These are phyloP conservation scores for Pterostichus madidus DNA, from an alignment of 2,888 invertebrate species.

Conservation along the genomic window DNA sequence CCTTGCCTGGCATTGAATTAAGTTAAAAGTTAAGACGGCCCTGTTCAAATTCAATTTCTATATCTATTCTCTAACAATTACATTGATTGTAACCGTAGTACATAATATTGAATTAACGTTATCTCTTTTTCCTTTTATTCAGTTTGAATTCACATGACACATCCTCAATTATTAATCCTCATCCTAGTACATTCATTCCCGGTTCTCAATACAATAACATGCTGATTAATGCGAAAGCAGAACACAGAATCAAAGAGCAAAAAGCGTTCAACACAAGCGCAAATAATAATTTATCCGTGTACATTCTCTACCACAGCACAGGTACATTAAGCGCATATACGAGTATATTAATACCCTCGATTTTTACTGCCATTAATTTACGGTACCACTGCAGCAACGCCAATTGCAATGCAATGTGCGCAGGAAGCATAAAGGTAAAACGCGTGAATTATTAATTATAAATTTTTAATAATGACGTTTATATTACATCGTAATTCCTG, in stretches of 20 bases:
- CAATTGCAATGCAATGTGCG: slow-evolving; percentile 20
- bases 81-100: background rate
- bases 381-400: slow-evolving; percentile 17
- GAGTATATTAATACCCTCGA: slow-evolving; percentile 28
- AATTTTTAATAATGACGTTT: slow-evolving; percentile 61
- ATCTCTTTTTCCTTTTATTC: background rate
- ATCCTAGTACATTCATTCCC: slow-evolving; percentile 7
- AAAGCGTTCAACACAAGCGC: background rate
- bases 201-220: slow-evolving; percentile 22
- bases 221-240: slow-evolving; percentile 44
- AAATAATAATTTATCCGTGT: slow-evolving; percentile 34
- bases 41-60: no score
- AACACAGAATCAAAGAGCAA: slow-evolving; percentile 21
- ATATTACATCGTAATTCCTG: slow-evolving; percentile 55
- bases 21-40: no score
- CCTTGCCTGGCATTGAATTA: no score
- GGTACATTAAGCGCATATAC: slow-evolving; percentile 10
- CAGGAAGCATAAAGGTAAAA: slow-evolving; percentile 36
- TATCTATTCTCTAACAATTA: no score
- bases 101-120: slow-evolving; percentile 6
- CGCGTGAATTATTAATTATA: slow-evolving; percentile 63
- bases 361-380: slow-evolving; percentile 55
- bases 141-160: background rate
- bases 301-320: background rate
- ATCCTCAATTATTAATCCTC: slow-evolving; percentile 36